Percentiles rank a stretch among this genome's conserved stretches.
Conservation (phyloP, 2,888 invertebrate genomes). For the Perithous albicinctus region DNA sequence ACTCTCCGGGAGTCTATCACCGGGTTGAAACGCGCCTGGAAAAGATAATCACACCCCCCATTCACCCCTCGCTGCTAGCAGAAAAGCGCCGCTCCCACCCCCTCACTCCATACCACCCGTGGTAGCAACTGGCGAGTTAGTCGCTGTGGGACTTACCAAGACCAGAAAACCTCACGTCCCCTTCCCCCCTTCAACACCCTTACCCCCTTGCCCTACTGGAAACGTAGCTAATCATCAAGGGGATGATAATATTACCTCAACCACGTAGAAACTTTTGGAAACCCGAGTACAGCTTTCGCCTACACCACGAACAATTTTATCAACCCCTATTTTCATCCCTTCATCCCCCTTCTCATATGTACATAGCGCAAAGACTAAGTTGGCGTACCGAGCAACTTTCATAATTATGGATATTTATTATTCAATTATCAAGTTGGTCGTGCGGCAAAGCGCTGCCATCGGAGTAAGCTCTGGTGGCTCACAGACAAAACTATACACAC, state of each 20-base stretch:
- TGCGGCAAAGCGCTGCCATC: neutral
- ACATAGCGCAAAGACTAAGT: constrained; percentile 21
- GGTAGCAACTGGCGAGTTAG: neutral
- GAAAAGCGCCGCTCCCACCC: neutral
- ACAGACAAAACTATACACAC: constrained; percentile 1
- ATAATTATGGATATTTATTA: constrained; percentile 72
- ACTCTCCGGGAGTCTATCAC: constrained; percentile 20
- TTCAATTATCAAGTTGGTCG: constrained; percentile 66
- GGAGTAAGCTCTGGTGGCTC: neutral
- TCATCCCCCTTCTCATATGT: neutral
- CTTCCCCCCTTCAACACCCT: neutral
- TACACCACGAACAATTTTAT: constrained; percentile 23
- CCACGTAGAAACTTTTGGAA: constrained; percentile 53
- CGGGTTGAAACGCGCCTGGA: constrained; percentile 11
- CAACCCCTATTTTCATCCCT: constrained; percentile 10
- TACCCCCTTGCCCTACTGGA: neutral
- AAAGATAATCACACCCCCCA: constrained; percentile 35
- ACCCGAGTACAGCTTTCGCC: constrained; percentile 14
- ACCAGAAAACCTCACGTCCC: constrained; percentile 26
- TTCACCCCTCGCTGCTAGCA: neutral
- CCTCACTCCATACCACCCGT: neutral
- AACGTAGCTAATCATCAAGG: constrained; percentile 41
- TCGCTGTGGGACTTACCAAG: neutral
- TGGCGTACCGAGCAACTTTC: constrained; percentile 61
- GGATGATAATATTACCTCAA: constrained; percentile 42